Conservation (phyloP, 1,140 invertebrate genomes). For the Tetragnatha versicolor region DNA sequence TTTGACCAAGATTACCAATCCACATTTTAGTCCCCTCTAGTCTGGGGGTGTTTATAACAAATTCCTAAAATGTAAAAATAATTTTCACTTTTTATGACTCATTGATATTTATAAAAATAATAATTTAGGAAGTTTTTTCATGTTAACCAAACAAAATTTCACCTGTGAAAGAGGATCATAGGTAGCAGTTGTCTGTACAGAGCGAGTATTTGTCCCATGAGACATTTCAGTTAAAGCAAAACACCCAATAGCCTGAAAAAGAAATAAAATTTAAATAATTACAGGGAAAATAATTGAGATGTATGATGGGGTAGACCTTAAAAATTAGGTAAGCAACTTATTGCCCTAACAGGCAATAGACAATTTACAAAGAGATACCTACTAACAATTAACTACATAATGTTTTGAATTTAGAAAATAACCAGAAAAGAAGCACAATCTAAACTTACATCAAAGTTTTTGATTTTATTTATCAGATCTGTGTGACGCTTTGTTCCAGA, state of each 20-base stretch:
- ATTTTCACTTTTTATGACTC: neutral
- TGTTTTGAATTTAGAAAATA: too few species aligned
- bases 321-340: too few species aligned
- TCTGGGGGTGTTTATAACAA: slow-evolving; percentile 89
- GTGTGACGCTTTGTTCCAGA: slow-evolving; percentile 80
- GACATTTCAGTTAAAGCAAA: slow-evolving; percentile 91
- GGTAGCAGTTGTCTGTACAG: slow-evolving; percentile 87
- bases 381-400: too few species aligned
- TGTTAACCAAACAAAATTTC: slow-evolving; percentile 13
- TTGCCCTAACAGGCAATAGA: too few species aligned
- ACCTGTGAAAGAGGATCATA: slow-evolving; percentile 76
- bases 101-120: neutral
- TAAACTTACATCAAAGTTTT: slow-evolving; percentile 61
- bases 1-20: slow-evolving; percentile 88
- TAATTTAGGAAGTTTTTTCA: too few species aligned
- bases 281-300: neutral
- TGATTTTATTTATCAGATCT: slow-evolving; percentile 61
- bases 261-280: neutral
- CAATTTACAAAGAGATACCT: too few species aligned
- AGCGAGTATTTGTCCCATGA: slow-evolving; percentile 92
- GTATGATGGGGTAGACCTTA: neutral
- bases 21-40: slow-evolving; percentile 96
- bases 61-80: slow-evolving; percentile 69
- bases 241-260: slow-evolving; percentile 75
- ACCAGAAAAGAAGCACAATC: neutral